Conservation (phyloP, 2,888 invertebrate genomes). For the Onchidella celtica region DNA sequence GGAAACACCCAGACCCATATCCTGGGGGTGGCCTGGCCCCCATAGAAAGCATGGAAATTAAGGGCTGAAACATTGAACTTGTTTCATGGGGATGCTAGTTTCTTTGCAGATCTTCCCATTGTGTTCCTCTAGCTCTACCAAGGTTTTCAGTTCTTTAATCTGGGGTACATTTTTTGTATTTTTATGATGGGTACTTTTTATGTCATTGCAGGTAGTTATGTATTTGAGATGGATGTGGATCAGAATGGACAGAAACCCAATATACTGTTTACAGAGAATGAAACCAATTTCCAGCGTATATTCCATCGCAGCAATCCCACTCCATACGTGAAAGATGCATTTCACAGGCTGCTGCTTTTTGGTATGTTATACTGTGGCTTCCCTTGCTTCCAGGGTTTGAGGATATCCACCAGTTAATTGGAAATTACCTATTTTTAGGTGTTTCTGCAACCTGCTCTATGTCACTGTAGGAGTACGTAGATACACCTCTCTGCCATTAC, state of each 20-base stretch:
- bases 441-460: too few relatives aligned
- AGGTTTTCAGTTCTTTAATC: not conserved
- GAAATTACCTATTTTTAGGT: too few relatives aligned
- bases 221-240: slow-evolving; percentile 60
- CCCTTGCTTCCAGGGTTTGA: too few relatives aligned
- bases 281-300: slow-evolving; percentile 74
- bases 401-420: too few relatives aligned
- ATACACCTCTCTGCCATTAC: too few relatives aligned
- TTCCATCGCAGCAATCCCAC: slow-evolving; percentile 58
- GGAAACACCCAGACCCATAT: too few relatives aligned
- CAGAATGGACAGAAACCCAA: slow-evolving; percentile 61
- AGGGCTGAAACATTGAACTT: too few relatives aligned
- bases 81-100: too few relatives aligned
- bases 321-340: slow-evolving; percentile 67
- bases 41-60: too few relatives aligned
- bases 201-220: slow-evolving; percentile 58
- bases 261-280: slow-evolving; percentile 78
- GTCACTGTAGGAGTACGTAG: slow-evolving; percentile 63
- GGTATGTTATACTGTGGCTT: slow-evolving; percentile 45
- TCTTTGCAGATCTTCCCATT: too few relatives aligned
- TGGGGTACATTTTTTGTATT: not conserved
- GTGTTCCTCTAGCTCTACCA: not conserved
- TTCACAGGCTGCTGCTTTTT: slow-evolving; percentile 55
- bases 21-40: too few relatives aligned
- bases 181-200: too few relatives aligned